These are phyloP conservation scores for Mormyrops attenuatus DNA, from an alignment of 2,797 vertebrate genomes.

Conservation along the genomic window DNA sequence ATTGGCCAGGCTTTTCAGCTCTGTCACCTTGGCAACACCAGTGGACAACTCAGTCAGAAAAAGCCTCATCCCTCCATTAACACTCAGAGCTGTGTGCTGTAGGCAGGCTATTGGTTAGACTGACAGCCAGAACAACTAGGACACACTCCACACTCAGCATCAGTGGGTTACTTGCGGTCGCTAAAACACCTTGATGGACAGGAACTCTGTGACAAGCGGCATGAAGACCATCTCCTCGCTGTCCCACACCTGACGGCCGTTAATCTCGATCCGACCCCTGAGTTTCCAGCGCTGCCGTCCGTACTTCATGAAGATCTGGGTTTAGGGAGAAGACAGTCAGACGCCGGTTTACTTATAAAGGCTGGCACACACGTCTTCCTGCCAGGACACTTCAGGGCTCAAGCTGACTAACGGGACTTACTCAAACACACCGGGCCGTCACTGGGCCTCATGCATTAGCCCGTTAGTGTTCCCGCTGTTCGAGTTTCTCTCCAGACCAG, in stretches of 20 bases:
- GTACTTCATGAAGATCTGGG: conserved; percentile 89
- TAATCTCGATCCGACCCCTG: conserved; percentile 83
- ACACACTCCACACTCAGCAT: not conserved
- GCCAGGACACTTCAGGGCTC: not conserved
- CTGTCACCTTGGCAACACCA: conserved; percentile 73
- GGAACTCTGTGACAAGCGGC: conserved; percentile 85
- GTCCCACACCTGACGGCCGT: conserved; percentile 93
- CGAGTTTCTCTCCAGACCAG: not conserved
- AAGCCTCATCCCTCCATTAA: not conserved
- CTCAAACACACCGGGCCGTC: not conserved
- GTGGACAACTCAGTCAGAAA: not conserved
- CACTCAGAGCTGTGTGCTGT: not conserved
- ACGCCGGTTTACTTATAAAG: not conserved
- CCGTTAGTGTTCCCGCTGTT: not conserved
- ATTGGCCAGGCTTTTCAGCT: conserved; percentile 89
- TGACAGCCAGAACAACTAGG: not conserved
- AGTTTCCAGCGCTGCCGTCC: conserved; percentile 93
- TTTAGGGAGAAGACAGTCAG: not conserved
- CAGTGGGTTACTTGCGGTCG: not conserved
- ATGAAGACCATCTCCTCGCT: conserved; percentile 87
- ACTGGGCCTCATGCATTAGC: not conserved
- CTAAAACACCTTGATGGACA: conserved; percentile 81
- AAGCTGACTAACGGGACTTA: not conserved
- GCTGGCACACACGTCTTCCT: not conserved
- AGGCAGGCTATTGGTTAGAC: not conserved